These are phyloP conservation scores for Rafetus swinhoei DNA, from an alignment of 2,113 vertebrate genomes.

Conservation along the genomic window DNA sequence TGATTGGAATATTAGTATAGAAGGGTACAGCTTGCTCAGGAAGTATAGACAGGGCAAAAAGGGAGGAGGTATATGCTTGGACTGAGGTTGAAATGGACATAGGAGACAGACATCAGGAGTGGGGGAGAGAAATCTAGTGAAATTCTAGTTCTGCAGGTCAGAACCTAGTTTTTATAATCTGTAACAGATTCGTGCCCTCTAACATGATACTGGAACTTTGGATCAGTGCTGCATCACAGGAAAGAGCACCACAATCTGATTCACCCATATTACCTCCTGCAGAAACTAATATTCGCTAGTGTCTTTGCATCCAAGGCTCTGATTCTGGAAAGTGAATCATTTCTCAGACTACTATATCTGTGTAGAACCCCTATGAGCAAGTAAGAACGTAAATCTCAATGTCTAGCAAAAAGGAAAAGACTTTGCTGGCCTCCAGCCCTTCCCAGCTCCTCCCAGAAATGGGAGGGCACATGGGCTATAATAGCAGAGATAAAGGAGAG, in stretches of 20 bases:
- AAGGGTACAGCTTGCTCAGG: no score
- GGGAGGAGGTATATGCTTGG: no score
- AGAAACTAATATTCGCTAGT: neutral
- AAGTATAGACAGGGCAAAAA: no score
- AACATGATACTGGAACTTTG: neutral
- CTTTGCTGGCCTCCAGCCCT: neutral
- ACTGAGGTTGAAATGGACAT: no score
- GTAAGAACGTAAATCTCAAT: neutral
- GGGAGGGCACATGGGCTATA: no score
- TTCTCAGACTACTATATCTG: neutral
- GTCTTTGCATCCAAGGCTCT: neutral
- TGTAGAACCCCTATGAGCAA: no score
- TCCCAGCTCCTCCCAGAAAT: no score
- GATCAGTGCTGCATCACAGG: neutral
- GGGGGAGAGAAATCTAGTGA: neutral
- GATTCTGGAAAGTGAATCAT: neutral
- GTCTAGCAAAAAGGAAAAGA: neutral
- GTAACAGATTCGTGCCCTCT: neutral
- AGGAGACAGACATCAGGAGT: no score
- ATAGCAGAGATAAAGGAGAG: no score
- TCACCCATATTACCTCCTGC: neutral
- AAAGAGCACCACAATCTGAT: neutral
- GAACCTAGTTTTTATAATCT: neutral
- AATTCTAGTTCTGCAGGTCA: neutral
- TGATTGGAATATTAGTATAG: no score